Evolutionary conservation across 1,140 invertebrate species (phyloP).

Genomic region (Thaumetopoea pityocampa): DNA sequence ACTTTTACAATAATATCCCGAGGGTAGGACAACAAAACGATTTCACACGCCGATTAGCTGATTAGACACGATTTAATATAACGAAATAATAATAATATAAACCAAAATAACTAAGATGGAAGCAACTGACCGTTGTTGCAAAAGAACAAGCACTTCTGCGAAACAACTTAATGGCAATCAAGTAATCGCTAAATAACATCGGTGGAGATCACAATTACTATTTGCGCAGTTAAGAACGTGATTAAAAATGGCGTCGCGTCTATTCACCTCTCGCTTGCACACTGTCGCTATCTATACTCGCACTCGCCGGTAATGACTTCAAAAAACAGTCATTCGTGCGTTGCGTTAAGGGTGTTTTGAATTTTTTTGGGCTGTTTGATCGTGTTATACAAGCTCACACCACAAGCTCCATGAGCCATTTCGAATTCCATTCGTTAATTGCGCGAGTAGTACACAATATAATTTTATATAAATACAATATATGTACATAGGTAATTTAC

Average conservation of each 20-base stretch:
- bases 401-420: too few relatives aligned
- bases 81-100: slow-evolving; percentile 51
- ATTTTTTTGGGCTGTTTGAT: too few relatives aligned
- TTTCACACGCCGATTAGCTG: slow-evolving; percentile 44
- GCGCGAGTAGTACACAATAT: too few relatives aligned
- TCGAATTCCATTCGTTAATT: too few relatives aligned
- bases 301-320: too few relatives aligned
- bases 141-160: slow-evolving; percentile 49
- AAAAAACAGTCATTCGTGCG: too few relatives aligned
- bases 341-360: too few relatives aligned
- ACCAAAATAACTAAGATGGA: slow-evolving; percentile 64
- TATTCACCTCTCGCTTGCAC: too few relatives aligned
- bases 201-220: slow-evolving; percentile 76
- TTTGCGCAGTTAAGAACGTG: too few relatives aligned
- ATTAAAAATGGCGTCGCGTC: too few relatives aligned
- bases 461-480: slow-evolving; percentile 73
- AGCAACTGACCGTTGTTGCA: slow-evolving; percentile 62
- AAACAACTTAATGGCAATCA: slow-evolving; percentile 71
- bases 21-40: slow-evolving; percentile 54
- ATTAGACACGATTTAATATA: slow-evolving; percentile 56
- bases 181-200: slow-evolving; percentile 73
- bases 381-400: too few relatives aligned
- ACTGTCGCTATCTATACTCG: too few relatives aligned
- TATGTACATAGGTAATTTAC: slow-evolving; percentile 67
- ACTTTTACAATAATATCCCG: slow-evolving; percentile 42